Base-by-base conservation (phyloP, 2,113 vertebrate genomes). In the Chamaea fasciata region DNA sequence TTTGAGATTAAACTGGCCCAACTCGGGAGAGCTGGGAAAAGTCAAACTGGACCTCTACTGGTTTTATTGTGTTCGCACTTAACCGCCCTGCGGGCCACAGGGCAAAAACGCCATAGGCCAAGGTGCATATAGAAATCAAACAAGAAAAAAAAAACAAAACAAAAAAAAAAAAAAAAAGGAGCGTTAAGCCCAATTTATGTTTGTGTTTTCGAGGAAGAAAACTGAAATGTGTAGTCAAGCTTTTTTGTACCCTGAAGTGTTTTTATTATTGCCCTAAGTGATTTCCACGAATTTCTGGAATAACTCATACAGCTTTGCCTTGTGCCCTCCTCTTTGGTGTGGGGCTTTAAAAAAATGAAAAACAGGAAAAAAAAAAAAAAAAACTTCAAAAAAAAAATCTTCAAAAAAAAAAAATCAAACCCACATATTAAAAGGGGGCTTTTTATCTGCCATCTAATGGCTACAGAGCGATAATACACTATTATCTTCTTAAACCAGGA, bases 221-320 rank as follows among this genome's bases (percentile, higher is more conserved):
- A 98, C 98, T 97, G 98, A 98, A 97, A 98, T 97, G 97, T 98
- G 98, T 98, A 98, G 98, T 98, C 97, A 88, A 98, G 98, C 98
- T 98, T 98, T 98, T 98, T 98, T 98, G 97, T 98, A 99, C 98
- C 98, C 98, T 98, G 98, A 98, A 98, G 98, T 98, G 98, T 98
- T 98, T 98, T 98, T 98, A 98, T 98, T 97, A 98, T 98, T 98
- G 98, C 98, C 98, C 99, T 98, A 98, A 99, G 98, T 98, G 98
- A 98, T 98, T 99, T 99, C 99, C 99, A 99, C 98, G 97, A 94
- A 94, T 99, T 98, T 98, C 98, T 98, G 98, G 98, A 99, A 98
- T 99, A 99, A 99, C 99, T 99, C 99, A 99, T 99, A 99, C 99
- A 99, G 98, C 98, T 99, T 99, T 99, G 98, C 98, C 99, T 99